Base-by-base conservation (phyloP, 2,113 vertebrate genomes). In the mouse (Mus musculus) region DNA sequence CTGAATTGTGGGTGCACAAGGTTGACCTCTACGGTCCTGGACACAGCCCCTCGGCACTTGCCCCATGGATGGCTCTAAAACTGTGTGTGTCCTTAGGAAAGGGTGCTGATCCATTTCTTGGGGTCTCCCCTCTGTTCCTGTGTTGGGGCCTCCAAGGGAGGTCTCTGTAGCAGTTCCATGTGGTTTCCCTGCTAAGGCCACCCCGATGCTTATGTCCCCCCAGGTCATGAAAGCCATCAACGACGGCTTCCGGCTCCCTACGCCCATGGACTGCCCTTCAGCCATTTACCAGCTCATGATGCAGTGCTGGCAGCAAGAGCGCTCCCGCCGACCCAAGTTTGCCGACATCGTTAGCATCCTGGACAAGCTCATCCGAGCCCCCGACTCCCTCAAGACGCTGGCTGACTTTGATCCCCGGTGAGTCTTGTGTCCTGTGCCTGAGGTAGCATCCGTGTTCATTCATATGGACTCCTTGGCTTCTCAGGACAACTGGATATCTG, bases 171-270 rank as follows among this genome's bases (percentile, higher is more conserved):
- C 26, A 42, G 11, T 17, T 81, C 54, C 46, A 0, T 11, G 9
- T 88, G n/a, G 19, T 72, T 26, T 54, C 24, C 52, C 59, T 28
- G 20, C 67, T 19, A 0, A 28, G 59, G 14, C n/a, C 5, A 13
- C 28, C 49, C 59, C 88, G 54, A 69, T 30, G 39, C 0, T 33
- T 17, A 0, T 0, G 2, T 46, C 49, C 17, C 17, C 8, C 65
- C 96, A 99, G 99, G 99, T 99, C 96, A 99, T 99, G 99, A 99
- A 99, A 80, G 99, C 99, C 63, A 99, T 99, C 97, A 99, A 99
- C 0, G 99, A 99, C 5, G 99, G 99, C 12, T 99, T 99, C 98
- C 99, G 99, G 95, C 99, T 99, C 0, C 99, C 99, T 0, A 99
- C 99, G 0, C 99, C 99, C 0, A 99, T 99, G 99, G 99, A 99